A percentile compares a stretch with the other conserved stretches of the same genome.
Evolutionary conservation across 2,113 vertebrate species (phyloP).

Genomic region (Microcebus tavaratra): DNA sequence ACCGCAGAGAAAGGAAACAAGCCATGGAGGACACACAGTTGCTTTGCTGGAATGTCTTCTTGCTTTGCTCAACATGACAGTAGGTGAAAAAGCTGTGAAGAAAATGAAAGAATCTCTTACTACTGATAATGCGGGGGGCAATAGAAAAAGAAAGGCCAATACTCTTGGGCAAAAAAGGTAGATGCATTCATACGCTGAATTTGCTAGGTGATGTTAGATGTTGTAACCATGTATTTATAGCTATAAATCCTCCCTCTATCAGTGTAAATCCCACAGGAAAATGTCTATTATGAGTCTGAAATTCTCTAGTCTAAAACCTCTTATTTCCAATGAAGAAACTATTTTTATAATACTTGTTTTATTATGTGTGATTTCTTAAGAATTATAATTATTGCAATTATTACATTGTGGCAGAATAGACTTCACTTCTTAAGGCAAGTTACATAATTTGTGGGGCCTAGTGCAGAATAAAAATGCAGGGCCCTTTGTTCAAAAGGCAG

Average conservation of each 20-base stretch:
- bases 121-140: not conserved
- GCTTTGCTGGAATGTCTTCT: not conserved
- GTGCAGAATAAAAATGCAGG: not conserved
- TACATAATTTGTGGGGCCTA: not conserved
- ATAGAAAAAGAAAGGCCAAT: not conserved
- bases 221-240: not conserved
- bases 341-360: not conserved
- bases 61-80: not conserved
- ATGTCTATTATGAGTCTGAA: not conserved
- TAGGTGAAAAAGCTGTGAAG: not conserved
- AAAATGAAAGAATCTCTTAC: not conserved
- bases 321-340: not conserved
- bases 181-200: not conserved
- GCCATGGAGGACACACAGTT: not conserved
- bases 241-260: not conserved
- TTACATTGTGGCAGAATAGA: not conserved
- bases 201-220: not conserved
- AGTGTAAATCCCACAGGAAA: not conserved
- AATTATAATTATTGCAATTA: not conserved
- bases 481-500: not conserved
- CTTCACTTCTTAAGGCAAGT: not conserved
- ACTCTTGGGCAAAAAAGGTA: not conserved
- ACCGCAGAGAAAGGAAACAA: not conserved
- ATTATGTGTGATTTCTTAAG: not conserved
- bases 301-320: not conserved